Evolutionary conservation across 1,140 invertebrate species (phyloP), one percentile per base, ranked within the genome.

Genomic region (Drosophila pruinosa): DNA sequence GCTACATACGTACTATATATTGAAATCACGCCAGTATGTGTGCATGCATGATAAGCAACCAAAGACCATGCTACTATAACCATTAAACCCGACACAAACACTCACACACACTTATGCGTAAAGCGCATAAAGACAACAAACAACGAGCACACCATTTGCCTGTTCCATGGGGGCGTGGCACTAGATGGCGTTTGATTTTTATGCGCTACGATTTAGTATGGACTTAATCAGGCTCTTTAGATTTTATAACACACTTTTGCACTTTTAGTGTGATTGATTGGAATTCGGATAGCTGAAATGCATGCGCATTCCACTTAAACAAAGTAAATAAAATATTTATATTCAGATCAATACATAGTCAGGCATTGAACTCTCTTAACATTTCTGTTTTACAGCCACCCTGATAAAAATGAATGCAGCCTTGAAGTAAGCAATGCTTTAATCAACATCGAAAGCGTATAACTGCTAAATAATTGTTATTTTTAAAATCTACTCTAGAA

Each of bases 211-310:
- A 59, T 86, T 76, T 72, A 72, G 75, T 72, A 75, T 47, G 56
- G 62, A 48, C 72, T 82, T 85, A 83, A 83, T 82, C 75, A 72
- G 72, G 74, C 67, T 69, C 48, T 72, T 68, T 79, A 39, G 65
- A 83, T 79, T 85, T 85, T 83, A 79, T 65, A 83, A 48, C 72
- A 41, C 80, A 65, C 64, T 83, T 79, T 41, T 72, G 62, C 62
- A 69, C 75, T 83, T 85, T 83, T 75, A 83, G 80, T 83, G 80
- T 79, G 79, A 83, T 83, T 83, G 79, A 83, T 82, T 82, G 79
- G 43, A 10, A 21, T 43, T 56, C 41, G 45, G 14, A 43, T 53
- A 38, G 65, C 41, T 21, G 12, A 72, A 53, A 62, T 71, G 76
- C 64, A 78, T 58, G 59, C 31, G n/a, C 38, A 24, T 15, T 64